These are phyloP conservation scores for Ctenopoma multispine DNA, from an alignment of 2,797 vertebrate genomes.

Conservation along the genomic window DNA sequence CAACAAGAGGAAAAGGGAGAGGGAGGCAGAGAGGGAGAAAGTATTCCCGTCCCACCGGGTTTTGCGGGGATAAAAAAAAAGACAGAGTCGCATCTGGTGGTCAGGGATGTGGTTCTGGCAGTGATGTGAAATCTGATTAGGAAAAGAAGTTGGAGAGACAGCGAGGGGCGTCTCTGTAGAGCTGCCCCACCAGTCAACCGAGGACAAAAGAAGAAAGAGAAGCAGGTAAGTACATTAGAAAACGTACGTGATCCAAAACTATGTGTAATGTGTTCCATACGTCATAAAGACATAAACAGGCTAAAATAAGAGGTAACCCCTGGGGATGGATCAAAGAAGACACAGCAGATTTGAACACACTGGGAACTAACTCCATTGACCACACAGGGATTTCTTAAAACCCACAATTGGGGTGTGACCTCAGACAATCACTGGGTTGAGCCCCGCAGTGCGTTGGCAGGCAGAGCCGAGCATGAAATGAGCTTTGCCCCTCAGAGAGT, in stretches of 20 bases:
- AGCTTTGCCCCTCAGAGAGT: conserved; percentile 60
- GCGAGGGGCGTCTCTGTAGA: conserved; percentile 21
- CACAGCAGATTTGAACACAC: no score
- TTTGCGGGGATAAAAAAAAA: conserved; percentile 29
- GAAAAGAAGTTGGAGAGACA: conserved; percentile 34
- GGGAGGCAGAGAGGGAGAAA: conserved; percentile 42
- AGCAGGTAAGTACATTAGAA: background rate
- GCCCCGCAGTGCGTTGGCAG: conserved; percentile 27
- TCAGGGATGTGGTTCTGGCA: conserved; percentile 53
- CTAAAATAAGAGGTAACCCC: background rate
- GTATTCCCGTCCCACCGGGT: conserved; percentile 58
- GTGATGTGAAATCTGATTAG: conserved; percentile 70
- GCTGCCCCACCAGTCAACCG: conserved; percentile 7
- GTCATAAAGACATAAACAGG: background rate
- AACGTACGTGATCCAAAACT: background rate
- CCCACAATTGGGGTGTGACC: conserved; percentile 21
- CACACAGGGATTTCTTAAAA: conserved; percentile 37
- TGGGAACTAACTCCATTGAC: background rate
- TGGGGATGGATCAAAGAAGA: conserved; percentile 1
- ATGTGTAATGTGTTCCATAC: no score
- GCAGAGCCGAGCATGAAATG: conserved; percentile 65
- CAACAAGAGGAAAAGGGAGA: conserved; percentile 51
- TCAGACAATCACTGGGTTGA: conserved; percentile 19
- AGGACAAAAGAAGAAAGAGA: conserved; percentile 2
- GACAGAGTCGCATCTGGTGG: conserved; percentile 52